phyloP scores from a whole-genome alignment of 37 sponge, comb jelly and placozoan species.

The Haliclona indistincta region DNA sequence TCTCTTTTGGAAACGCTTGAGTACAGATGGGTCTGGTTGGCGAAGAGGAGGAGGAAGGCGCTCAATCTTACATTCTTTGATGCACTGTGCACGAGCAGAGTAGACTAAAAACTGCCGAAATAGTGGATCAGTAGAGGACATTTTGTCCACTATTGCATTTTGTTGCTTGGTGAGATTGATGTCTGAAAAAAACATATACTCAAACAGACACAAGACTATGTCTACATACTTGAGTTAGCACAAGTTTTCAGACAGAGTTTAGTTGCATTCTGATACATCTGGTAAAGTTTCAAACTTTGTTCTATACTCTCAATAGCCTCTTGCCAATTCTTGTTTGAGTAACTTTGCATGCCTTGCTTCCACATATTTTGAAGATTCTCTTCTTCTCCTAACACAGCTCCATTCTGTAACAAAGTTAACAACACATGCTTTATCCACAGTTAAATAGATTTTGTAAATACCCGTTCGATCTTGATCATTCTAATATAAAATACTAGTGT shows the following conservation, averaged over 20 bases:
- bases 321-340: constrained; percentile 51
- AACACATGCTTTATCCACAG: neutral
- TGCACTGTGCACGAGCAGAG: constrained; percentile 39
- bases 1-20: constrained; percentile 13
- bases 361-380: constrained; percentile 46
- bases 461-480: constrained; percentile 80
- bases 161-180: constrained; percentile 10
- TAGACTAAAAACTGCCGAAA: constrained; percentile 29
- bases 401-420: constrained; percentile 40
- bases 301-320: constrained; percentile 53
- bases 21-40: constrained; percentile 18
- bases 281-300: constrained; percentile 46
- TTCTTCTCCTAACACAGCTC: constrained; percentile 52
- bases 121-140: constrained; percentile 4
- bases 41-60: constrained; percentile 18
- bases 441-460: constrained; percentile 10
- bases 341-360: constrained; percentile 40
- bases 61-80: constrained; percentile 52
- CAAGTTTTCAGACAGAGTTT: constrained; percentile 52
- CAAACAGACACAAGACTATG: neutral
- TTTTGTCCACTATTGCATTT: constrained; percentile 3
- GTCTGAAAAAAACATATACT: neutral
- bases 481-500: constrained; percentile 85
- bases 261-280: constrained; percentile 56
- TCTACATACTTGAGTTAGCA: constrained; percentile 16